Evolutionary conservation across 2,888 invertebrate genomes (phyloP).

Genomic region (Rutpela maculata): DNA sequence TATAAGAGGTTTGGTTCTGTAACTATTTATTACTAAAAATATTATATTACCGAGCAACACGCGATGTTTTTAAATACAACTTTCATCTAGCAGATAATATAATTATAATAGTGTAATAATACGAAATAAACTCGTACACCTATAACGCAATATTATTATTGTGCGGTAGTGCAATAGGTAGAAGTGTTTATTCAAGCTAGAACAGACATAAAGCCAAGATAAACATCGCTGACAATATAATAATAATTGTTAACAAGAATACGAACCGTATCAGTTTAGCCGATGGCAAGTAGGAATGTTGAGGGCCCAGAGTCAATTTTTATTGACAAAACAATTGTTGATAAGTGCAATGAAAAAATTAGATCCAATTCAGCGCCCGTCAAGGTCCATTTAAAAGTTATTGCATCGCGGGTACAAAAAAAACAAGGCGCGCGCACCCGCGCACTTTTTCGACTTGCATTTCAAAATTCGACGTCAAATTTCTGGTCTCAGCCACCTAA

Average conservation of each 20-base stretch:
- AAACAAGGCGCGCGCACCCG: background rate
- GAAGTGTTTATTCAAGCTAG: background rate
- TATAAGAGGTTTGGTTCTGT: background rate
- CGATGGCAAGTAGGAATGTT: background rate
- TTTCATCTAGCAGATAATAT: background rate
- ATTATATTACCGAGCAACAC: background rate
- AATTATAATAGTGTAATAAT: background rate
- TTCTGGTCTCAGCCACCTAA: constrained; percentile 49
- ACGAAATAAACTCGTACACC: background rate
- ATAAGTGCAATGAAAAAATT: constrained; percentile 14
- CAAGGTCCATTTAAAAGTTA: background rate
- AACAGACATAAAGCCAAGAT: background rate
- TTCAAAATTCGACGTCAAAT: constrained; percentile 31
- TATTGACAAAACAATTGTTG: constrained; percentile 29
- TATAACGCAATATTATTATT: background rate
- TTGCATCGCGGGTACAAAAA: background rate
- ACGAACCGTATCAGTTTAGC: background rate
- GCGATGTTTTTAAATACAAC: background rate
- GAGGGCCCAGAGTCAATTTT: background rate
- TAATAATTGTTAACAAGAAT: background rate
- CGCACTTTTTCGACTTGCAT: constrained; percentile 14
- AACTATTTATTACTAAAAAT: background rate
- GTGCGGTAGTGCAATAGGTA: background rate
- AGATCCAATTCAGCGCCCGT: background rate
- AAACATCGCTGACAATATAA: constrained; percentile 12